Evolutionary conservation across 1,140 invertebrate genomes (phyloP).

Genomic region (Adoxophyes honmai): DNA sequence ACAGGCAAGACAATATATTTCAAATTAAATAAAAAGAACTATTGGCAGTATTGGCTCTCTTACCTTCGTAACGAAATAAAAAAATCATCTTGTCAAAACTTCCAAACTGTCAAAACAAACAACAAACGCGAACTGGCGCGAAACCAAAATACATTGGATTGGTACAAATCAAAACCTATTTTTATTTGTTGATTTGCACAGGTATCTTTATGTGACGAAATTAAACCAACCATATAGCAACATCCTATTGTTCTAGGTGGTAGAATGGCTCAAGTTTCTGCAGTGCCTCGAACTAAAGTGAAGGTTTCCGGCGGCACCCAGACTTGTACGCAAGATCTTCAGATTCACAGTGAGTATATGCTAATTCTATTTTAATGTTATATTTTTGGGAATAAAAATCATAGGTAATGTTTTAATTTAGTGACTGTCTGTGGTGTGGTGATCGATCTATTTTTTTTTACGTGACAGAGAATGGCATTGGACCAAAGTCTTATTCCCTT

Average conservation of each 20-base stretch:
- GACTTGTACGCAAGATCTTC: conserved; percentile 88
- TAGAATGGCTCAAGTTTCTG: conserved; percentile 89
- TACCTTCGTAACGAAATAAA: too few species aligned
- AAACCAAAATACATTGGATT: too few species aligned
- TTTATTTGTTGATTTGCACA: too few species aligned
- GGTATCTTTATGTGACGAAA: too few species aligned
- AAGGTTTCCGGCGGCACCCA: conserved; percentile 93
- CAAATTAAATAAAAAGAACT: too few species aligned
- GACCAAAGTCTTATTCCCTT: conserved; percentile 84
- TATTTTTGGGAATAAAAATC: not conserved
- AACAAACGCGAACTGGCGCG: too few species aligned
- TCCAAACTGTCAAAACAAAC: too few species aligned
- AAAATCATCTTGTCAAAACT: too few species aligned
- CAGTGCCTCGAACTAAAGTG: conserved; percentile 90
- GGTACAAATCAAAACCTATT: too few species aligned
- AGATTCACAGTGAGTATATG: conserved; percentile 79
- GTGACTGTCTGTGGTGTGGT: not conserved
- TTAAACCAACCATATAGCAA: not conserved
- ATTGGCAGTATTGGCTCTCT: too few species aligned
- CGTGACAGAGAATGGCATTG: conserved; percentile 69
- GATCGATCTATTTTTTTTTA: conserved; percentile 10
- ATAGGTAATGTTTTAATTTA: too few species aligned
- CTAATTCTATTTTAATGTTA: not conserved
- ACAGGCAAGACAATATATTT: too few species aligned
- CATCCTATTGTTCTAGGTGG: conserved; percentile 47